Conservation (phyloP, 1,140 invertebrate species). For the Hyphantria cunea region DNA sequence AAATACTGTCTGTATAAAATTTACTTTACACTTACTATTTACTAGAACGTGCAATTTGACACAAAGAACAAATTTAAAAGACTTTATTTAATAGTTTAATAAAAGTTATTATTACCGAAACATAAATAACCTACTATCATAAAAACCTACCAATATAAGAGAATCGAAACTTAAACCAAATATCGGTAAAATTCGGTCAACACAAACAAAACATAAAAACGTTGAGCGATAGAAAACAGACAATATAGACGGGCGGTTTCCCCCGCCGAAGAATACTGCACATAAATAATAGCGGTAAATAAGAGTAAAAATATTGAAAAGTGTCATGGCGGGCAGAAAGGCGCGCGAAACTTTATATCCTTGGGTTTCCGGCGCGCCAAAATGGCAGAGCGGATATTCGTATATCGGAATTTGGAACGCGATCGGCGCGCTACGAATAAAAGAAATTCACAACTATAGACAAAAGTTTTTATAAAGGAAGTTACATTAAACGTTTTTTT, state of each 20-base stretch:
- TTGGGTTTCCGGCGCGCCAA: constrained; percentile 73
- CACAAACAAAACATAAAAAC: constrained; percentile 35
- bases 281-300: constrained; percentile 78
- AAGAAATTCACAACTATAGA: constrained; percentile 27
- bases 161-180: too few species aligned
- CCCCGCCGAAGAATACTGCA: constrained; percentile 53
- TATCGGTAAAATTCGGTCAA: constrained; percentile 1
- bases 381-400: constrained; percentile 77
- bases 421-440: constrained; percentile 28
- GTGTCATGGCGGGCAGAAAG: constrained; percentile 72
- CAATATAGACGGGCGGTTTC: constrained; percentile 49
- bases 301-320: constrained; percentile 79
- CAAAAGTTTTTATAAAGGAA: not conserved
- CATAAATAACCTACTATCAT: not conserved
- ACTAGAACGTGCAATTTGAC: too few species aligned
- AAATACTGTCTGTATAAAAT: too few species aligned
- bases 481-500: not conserved
- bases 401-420: constrained; percentile 41
- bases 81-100: too few species aligned
- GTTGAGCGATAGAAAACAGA: constrained; percentile 29
- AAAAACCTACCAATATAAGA: constrained; percentile 8
- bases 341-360: constrained; percentile 74
- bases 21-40: too few species aligned
- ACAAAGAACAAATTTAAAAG: too few species aligned
- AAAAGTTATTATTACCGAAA: not conserved